These are phyloP conservation scores for Lamellibrachia luymesi DNA, from an alignment of 1,140 invertebrate genomes.

Conservation along the genomic window DNA sequence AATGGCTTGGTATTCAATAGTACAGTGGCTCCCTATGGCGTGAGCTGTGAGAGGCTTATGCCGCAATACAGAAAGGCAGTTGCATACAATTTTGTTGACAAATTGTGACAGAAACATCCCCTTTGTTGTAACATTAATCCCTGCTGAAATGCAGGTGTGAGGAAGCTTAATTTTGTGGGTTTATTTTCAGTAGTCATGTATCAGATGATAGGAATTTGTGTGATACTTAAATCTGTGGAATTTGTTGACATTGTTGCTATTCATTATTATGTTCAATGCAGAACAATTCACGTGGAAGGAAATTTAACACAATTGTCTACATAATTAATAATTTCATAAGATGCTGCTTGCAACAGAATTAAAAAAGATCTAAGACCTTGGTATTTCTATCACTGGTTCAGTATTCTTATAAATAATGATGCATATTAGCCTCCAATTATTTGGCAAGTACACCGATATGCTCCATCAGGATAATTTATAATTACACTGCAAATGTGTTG, in stretches of 20 bases:
- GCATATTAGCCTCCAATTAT: not conserved
- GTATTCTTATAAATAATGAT: not conserved
- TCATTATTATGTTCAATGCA: not conserved
- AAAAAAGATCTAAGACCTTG: not conserved
- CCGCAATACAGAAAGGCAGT: not conserved
- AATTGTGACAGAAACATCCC: not conserved
- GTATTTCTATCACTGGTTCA: not conserved
- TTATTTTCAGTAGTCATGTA: not conserved
- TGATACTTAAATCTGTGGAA: not conserved
- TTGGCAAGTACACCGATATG: not conserved
- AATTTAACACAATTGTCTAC: too few relatives aligned
- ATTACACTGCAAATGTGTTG: not conserved
- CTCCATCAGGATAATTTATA: too few relatives aligned
- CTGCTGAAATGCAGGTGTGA: not conserved
- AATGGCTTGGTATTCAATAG: not conserved
- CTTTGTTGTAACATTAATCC: not conserved
- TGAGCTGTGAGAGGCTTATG: not conserved
- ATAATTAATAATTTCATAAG: not conserved
- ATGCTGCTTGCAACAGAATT: not conserved
- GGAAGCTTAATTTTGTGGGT: not conserved
- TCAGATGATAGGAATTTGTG: not conserved
- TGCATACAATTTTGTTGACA: not conserved
- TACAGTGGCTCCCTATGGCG: not conserved
- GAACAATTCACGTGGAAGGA: not conserved
- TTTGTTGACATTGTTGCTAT: not conserved